phyloP scores from a whole-genome alignment of 1,140 invertebrate species.

The Tetramorium alpestre region DNA sequence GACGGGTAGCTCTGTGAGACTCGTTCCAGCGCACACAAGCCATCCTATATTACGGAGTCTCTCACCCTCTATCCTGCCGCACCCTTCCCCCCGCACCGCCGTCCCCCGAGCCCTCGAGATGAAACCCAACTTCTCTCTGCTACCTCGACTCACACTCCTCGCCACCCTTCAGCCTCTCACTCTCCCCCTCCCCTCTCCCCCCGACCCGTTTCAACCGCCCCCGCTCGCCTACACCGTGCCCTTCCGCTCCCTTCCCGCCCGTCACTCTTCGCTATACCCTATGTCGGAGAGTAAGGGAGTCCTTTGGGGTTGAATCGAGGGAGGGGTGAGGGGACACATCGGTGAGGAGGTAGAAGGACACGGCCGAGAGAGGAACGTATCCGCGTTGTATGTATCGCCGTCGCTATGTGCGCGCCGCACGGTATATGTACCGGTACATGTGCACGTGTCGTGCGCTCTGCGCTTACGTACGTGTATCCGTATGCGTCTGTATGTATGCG shows the following conservation, averaged over 20 bases:
- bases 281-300: constrained; percentile 75
- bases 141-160: constrained; percentile 71
- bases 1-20: constrained; percentile 68
- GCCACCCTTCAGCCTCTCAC: constrained; percentile 61
- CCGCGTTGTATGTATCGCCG: constrained; percentile 74
- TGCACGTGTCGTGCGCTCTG: constrained; percentile 44
- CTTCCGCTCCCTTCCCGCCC: constrained; percentile 46
- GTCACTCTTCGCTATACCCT: constrained; percentile 69
- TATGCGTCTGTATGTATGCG: not conserved
- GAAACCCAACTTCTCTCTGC: constrained; percentile 81
- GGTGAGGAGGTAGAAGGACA: constrained; percentile 80
- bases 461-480: constrained; percentile 23
- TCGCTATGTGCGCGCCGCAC: constrained; percentile 38
- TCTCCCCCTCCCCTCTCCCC: not conserved
- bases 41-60: constrained; percentile 78
- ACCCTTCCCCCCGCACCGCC: constrained; percentile 16
- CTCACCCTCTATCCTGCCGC: constrained; percentile 74
- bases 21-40: constrained; percentile 75
- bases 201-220: constrained; percentile 16
- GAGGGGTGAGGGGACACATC: constrained; percentile 66
- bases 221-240: constrained; percentile 38
- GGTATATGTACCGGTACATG: constrained; percentile 40
- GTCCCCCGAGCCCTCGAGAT: constrained; percentile 80
- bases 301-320: constrained; percentile 82
- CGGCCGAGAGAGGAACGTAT: constrained; percentile 82